Conservation (phyloP, 2,888 invertebrate genomes). For the Dexiosoma caninum region DNA sequence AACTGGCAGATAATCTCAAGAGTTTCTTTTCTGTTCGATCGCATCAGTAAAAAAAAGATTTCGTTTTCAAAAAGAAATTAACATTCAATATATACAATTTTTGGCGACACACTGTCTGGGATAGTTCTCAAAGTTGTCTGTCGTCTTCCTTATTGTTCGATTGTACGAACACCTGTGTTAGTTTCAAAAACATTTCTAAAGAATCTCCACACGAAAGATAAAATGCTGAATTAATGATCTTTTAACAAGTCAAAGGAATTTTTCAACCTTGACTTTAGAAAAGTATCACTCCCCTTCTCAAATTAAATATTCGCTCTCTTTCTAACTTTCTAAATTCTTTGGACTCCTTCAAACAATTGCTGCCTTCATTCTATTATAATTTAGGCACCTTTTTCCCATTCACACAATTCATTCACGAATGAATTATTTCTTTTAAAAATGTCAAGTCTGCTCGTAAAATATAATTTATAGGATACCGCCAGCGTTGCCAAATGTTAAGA, state of each 20-base stretch:
- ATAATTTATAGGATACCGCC: too few relatives aligned
- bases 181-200: constrained; percentile 18
- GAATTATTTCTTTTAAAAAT: too few relatives aligned
- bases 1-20: not conserved
- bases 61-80: constrained; percentile 4
- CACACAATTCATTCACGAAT: constrained; percentile 61
- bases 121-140: not conserved
- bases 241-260: constrained; percentile 74
- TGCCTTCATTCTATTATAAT: constrained; percentile 39
- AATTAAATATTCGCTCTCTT: constrained; percentile 8
- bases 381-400: constrained; percentile 9
- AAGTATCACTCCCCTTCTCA: constrained; percentile 35
- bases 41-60: constrained; percentile 37
- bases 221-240: constrained; percentile 72
- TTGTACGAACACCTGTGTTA: constrained; percentile 54
- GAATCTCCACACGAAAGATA: not conserved
- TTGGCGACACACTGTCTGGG: constrained; percentile 66
- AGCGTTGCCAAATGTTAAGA: constrained; percentile 52
- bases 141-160: not conserved
- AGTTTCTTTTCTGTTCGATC: constrained; percentile 8
- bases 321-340: not conserved
- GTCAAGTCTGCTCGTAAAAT: too few relatives aligned
- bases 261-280: constrained; percentile 65
- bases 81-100: constrained; percentile 42
- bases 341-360: not conserved